phyloP scores from a whole-genome alignment of 2,888 invertebrate genomes.

The Apotomis betuletana region DNA sequence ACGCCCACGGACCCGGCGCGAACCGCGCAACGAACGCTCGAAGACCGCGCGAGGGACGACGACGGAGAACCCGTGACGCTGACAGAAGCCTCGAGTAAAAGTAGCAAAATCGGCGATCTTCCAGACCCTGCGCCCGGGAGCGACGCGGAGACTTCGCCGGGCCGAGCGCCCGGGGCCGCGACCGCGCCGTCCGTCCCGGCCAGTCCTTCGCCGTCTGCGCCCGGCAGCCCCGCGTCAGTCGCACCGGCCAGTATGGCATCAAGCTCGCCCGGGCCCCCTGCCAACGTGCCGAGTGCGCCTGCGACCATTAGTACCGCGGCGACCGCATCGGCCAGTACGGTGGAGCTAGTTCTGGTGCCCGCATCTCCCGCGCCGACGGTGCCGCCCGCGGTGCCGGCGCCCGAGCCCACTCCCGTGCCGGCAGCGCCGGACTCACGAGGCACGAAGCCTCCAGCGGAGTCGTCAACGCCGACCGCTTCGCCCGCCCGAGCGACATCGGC shows the following conservation, averaged over 20 bases:
- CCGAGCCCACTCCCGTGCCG: constrained; percentile 37
- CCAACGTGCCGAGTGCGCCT: constrained; percentile 55
- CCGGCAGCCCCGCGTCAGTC: constrained; percentile 75
- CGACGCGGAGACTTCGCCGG: constrained; percentile 37
- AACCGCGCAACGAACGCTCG: constrained; percentile 13
- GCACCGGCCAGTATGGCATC: neutral
- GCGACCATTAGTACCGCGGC: constrained; percentile 61
- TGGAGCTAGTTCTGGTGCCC: neutral
- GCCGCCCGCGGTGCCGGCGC: constrained; percentile 38
- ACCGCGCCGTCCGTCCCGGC: constrained; percentile 64
- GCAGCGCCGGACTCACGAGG: constrained; percentile 30
- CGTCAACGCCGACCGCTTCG: neutral
- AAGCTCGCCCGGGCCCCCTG: constrained; percentile 62
- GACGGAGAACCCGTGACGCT: constrained; percentile 57
- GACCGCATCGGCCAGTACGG: constrained; percentile 71
- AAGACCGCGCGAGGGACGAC: constrained; percentile 46
- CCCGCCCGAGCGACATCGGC: neutral
- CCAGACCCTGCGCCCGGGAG: constrained; percentile 50
- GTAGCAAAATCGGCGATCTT: constrained; percentile 58
- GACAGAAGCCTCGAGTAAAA: constrained; percentile 54
- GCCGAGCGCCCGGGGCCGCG: constrained; percentile 57
- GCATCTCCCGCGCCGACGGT: neutral
- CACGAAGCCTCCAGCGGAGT: constrained; percentile 25
- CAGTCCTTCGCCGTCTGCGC: constrained; percentile 45
- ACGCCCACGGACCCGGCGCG: constrained; percentile 68